Evolutionary conservation across 2,797 vertebrate genomes (phyloP).

Genomic region (Ctenosaura bakeri): DNA sequence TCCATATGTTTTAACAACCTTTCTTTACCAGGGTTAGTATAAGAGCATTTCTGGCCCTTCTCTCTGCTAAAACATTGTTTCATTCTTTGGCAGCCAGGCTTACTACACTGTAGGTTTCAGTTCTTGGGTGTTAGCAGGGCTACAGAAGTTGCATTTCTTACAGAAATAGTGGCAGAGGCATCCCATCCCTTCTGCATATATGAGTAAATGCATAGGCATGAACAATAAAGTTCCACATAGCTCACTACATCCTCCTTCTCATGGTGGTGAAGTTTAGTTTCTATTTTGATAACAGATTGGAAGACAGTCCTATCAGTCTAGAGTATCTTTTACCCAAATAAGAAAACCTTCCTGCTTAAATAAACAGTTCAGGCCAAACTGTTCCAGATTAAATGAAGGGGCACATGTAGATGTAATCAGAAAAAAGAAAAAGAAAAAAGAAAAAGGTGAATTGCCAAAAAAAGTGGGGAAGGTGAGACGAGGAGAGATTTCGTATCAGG

Average conservation of each 20-base stretch:
- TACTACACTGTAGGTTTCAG: background rate
- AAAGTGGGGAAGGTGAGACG: too few relatives aligned
- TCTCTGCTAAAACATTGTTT: background rate
- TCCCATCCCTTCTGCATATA: background rate
- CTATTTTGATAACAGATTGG: background rate
- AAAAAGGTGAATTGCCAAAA: background rate
- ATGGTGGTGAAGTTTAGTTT: background rate
- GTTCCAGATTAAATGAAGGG: too few relatives aligned
- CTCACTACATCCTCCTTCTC: background rate
- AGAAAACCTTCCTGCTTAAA: too few relatives aligned
- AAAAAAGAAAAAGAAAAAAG: background rate
- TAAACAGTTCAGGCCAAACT: too few relatives aligned
- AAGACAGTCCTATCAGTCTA: background rate
- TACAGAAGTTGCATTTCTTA: background rate
- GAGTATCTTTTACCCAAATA: too few relatives aligned
- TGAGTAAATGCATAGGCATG: background rate
- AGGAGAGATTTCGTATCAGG: too few relatives aligned
- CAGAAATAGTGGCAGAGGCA: background rate
- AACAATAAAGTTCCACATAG: background rate
- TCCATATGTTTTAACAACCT: background rate
- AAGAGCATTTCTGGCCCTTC: background rate
- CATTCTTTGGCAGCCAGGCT: background rate
- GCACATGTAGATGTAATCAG: background rate
- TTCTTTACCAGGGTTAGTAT: background rate
- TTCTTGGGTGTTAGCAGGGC: background rate